Evolutionary conservation across 2,888 invertebrate species (phyloP), one percentile per base, ranked within the genome.

Genomic region (Amphimallon solstitiale): DNA sequence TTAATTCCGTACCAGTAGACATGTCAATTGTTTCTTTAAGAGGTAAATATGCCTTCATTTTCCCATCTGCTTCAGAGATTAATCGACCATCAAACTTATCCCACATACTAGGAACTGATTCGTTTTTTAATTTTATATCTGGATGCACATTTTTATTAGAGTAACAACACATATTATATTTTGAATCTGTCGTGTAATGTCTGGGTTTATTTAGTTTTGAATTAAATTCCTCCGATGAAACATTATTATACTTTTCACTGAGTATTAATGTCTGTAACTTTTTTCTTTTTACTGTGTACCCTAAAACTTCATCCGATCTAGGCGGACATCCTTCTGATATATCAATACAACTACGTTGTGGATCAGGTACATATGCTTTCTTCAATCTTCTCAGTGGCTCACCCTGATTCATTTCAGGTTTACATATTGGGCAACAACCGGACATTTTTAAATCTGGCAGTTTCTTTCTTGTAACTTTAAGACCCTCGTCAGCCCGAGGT

Each of bases 401-500:
- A 7, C 49, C 61, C 1, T 15, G 37, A 4, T 9, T 45, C 37
- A 65, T 29, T 12, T 45, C 21, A 10, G 34, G 10, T 12, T 35
- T 37, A 14, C 61, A 54, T 9, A 61, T 17, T 17, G 54, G 43
- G 35, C 43, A 54, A 54, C 67, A 67, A 43, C 35, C 37, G 2
- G 62, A 29, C 10, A 37, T 12, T 14, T 17, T 35, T 7, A 64
- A 17, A 7, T 6, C 12, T 2, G 61, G 65, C 23, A 69, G 37
- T 19, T 17, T 35, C 59, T 70, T 71, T n/a, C 12, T 52, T 64
- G 52, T 52, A 5, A 71, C 43, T 19, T 49, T 49, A 40, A 71
- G n/a, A 2, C 68, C 67, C 15, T 59, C 69, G 35, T 73, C 71
- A 0, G 71, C 68, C 59, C 73, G 54, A 34, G 65, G 48, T 6